Conservation (phyloP, 2,113 vertebrate species). For the Dromiciops gliroides region DNA sequence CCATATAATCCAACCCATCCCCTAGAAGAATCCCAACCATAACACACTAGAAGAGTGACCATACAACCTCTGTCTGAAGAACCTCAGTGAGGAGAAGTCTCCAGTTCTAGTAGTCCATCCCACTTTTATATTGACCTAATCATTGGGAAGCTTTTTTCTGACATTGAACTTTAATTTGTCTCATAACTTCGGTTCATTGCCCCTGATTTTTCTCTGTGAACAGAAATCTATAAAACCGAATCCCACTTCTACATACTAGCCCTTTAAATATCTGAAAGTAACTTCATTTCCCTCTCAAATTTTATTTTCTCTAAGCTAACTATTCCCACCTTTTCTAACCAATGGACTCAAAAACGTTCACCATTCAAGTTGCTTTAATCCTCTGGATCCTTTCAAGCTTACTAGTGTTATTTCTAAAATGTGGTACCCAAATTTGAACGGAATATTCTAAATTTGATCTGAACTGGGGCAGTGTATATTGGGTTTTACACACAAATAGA, state of each 20-base stretch:
- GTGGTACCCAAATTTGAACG: not conserved
- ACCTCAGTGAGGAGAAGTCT: not conserved
- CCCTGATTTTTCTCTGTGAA: not conserved
- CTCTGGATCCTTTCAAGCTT: not conserved
- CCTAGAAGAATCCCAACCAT: not conserved
- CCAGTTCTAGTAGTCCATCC: not conserved
- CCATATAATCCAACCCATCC: not conserved
- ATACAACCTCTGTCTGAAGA: not conserved
- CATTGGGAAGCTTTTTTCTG: not conserved
- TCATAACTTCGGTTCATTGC: not conserved
- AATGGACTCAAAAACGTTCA: not conserved
- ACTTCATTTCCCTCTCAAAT: not conserved
- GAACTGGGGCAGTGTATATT: not conserved
- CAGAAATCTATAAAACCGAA: not conserved
- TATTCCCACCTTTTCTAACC: not conserved
- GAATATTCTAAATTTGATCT: not conserved
- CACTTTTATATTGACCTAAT: not conserved
- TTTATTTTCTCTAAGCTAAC: not conserved
- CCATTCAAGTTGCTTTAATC: not conserved
- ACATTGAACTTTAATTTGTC: not conserved
- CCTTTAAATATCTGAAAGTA: not conserved
- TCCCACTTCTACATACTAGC: not conserved
- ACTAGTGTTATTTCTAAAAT: not conserved
- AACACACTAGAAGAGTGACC: not conserved
- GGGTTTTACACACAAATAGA: not conserved